phyloP scores from a whole-genome alignment of 2,888 invertebrate species.

The Reticulitermes lucifugus region DNA sequence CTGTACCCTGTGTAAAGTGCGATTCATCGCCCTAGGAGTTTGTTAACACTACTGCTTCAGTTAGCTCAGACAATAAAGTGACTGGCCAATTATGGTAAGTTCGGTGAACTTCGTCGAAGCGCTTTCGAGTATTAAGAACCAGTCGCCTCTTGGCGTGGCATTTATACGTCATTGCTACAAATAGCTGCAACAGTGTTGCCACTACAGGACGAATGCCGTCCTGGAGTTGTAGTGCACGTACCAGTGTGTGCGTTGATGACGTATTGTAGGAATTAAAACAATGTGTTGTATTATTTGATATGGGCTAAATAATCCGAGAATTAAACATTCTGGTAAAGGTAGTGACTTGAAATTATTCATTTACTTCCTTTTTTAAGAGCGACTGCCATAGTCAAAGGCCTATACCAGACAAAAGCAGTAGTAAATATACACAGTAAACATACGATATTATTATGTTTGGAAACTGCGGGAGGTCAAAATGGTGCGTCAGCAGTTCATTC shows the following conservation, averaged over 20 bases:
- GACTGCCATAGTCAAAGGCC: too few relatives aligned
- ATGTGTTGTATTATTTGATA: too few relatives aligned
- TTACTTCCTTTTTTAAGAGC: too few relatives aligned
- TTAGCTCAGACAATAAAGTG: conserved; percentile 39
- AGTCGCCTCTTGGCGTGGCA: conserved; percentile 33
- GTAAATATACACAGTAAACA: too few relatives aligned
- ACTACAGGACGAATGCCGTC: conserved; percentile 9
- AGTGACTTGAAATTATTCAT: too few relatives aligned
- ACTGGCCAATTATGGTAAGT: conserved; percentile 39
- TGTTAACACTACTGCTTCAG: neutral
- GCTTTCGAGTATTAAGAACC: conserved; percentile 17
- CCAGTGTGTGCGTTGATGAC: conserved; percentile 29
- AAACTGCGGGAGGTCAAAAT: too few relatives aligned
- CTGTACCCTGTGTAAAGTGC: neutral
- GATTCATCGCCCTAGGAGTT: neutral
- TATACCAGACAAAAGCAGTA: too few relatives aligned
- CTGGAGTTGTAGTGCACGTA: conserved; percentile 10
- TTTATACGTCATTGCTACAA: conserved; percentile 46
- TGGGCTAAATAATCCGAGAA: too few relatives aligned
- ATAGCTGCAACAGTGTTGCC: conserved; percentile 45
- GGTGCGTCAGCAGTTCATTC: too few relatives aligned
- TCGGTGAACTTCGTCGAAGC: conserved; percentile 42
- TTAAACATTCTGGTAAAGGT: too few relatives aligned
- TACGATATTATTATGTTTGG: too few relatives aligned
- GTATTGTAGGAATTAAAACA: neutral